Evolutionary conservation across 2,888 invertebrate genomes (phyloP), one percentile per base, ranked within the genome.

Genomic region (Brachyopa scutellaris): DNA sequence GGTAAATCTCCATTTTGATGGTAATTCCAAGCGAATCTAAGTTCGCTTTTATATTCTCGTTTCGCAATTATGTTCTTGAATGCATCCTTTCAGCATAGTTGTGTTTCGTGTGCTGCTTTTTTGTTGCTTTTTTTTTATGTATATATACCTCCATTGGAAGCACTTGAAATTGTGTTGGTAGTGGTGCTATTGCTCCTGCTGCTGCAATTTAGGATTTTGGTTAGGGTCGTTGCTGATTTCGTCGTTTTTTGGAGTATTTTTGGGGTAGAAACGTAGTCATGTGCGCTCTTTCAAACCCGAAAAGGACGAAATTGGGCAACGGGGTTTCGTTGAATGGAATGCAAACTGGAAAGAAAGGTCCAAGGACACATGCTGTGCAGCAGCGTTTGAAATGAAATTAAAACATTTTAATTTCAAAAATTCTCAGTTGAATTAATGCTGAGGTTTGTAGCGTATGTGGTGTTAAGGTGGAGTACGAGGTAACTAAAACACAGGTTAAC

Each of bases 391-490:
- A 15, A 11, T 9, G 23, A 40, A 53, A 29, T 23, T 11, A 42
- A 55, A 67, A 33, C 13, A 67, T 67, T 67, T 55, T 67, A 67
- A 67, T 55, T 67, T 67, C n/a, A 23, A 17, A 67, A 55, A 67
- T 33, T 55, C 55, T 21, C 40, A 53, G 40, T 42, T 53, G 17
- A 53, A 66, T 66, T 66, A 66, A 19, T 2, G 11, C 40, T 53
- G 51, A 31, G 53, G 66, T 31, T 45, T 55, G 31, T 15, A 1
- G 5, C n/a, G 33, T 38, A 26, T 49, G 15, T 26, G n/a, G 42
- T 29, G n/a, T 15, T 17, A n/a, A 19, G 40, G 17, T 6, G 45
- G 31, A 7, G 19, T 9, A 23, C n/a, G 11, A 4, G 8, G 42
- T 19, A n/a, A 21, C 21, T 11, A 45, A 45, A 45, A 31, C 17